Base-by-base conservation (phyloP, 2,888 invertebrate species). In the Diaperis boleti region DNA sequence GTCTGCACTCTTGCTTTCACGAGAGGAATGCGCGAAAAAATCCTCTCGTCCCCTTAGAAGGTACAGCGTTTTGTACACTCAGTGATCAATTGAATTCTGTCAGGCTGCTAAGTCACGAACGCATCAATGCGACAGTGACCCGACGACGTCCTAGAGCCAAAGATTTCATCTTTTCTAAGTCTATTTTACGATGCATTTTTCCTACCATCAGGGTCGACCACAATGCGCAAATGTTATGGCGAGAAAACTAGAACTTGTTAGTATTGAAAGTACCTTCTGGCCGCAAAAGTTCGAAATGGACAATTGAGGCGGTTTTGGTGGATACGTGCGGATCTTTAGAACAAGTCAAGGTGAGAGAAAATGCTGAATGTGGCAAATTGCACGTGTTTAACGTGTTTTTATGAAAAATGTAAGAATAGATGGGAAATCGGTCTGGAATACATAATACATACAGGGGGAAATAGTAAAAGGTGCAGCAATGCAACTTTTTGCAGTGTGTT, bases 161-260 rank as follows among this genome's bases (percentile, higher is more conserved):
- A 45, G 11, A 17, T n/a, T n/a, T n/a, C n/a, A n/a, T n/a, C n/a
- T n/a, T 35, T 57, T 41, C 35, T 49, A 44, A 17, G 10, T 11
- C 39, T 47, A 35, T 35, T 45, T 47, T 35, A 49, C 45, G n/a
- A 26, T 39, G 59, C 59, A 59, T 11, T 59, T 59, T 47, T 55
- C 22, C 10, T 49, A n/a, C 18, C 14, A 56, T 56, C 62, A 62
- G 49, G 62, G 62, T 56, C 62, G 37, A 62, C 62, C 47, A 62
- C 49, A 55, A 33, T 41, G 20, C 31, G 37, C 29, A 31, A 44
- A 26, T 44, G 44, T 52, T 52, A 60, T 33, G 39, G 22, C 11
- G 37, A 52, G 11, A 17, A 18, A 54, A 55, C 39, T 54, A 54
- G 44, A 62, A 62, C 62, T 62, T 49, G 41, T 62, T 62, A 42